Evolutionary conservation across 2,797 vertebrate species (phyloP).

Genomic region (Buphagus erythrorhynchus): DNA sequence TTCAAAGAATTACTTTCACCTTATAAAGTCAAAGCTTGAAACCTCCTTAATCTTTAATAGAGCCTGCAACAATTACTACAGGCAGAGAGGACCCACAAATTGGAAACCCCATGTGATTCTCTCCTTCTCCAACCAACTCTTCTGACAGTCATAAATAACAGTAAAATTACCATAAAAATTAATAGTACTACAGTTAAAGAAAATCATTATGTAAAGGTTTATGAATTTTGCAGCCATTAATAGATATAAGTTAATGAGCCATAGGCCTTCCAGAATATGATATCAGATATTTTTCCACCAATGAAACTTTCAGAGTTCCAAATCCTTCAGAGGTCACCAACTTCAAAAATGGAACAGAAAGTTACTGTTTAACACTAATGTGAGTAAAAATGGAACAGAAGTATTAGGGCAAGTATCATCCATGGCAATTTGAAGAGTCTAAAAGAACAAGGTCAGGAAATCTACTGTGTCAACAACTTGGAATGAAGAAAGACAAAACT

Average conservation of each 20-base stretch:
- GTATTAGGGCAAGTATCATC: background rate
- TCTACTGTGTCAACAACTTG: background rate
- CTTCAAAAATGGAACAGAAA: conserved; percentile 47
- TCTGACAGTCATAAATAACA: conserved; percentile 41
- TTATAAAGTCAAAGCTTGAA: conserved; percentile 63
- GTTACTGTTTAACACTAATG: background rate
- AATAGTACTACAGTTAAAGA: conserved; percentile 64
- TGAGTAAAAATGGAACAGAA: conserved; percentile 19
- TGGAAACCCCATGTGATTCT: background rate
- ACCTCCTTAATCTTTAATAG: conserved; percentile 55
- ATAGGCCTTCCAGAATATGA: conserved; percentile 47
- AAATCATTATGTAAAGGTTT: conserved; percentile 74
- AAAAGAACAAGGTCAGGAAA: background rate
- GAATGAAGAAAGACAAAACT: background rate
- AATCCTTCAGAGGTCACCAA: conserved; percentile 70
- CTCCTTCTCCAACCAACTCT: conserved; percentile 23
- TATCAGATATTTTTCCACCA: conserved; percentile 56
- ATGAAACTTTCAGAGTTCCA: conserved; percentile 55
- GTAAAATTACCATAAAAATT: conserved; percentile 63
- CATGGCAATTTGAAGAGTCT: background rate
- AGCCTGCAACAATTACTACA: conserved; percentile 45
- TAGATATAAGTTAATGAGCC: conserved; percentile 62
- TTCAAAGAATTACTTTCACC: conserved; percentile 63
- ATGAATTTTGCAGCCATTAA: conserved; percentile 69
- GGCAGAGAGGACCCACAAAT: conserved; percentile 20